Evolutionary conservation across 2,113 vertebrate species (phyloP).

Genomic region (Dipodomys stephensi): DNA sequence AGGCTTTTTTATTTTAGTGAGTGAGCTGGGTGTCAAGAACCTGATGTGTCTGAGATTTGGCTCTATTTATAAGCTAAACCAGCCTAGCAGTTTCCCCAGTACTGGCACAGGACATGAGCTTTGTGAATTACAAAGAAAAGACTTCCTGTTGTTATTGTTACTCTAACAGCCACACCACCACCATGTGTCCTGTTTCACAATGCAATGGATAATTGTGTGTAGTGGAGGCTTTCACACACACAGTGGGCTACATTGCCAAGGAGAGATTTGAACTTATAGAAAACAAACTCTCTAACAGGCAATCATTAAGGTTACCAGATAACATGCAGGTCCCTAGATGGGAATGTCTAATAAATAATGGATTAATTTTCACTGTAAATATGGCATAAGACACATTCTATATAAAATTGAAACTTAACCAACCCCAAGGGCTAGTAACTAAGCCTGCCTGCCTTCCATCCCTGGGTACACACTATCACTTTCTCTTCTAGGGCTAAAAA

Average conservation of each 20-base stretch:
- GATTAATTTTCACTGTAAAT: not conserved
- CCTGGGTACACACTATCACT: too few species aligned
- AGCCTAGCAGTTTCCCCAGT: not conserved
- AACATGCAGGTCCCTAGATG: not conserved
- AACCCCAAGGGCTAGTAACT: not conserved
- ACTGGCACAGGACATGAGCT: not conserved
- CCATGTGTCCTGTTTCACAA: not conserved
- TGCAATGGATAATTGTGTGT: not conserved
- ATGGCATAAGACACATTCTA: not conserved
- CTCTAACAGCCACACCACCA: not conserved
- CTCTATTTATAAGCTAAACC: not conserved
- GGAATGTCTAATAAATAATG: not conserved
- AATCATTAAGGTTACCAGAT: not conserved
- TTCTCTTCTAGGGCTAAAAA: rapidly evolving
- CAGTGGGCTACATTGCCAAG: rapidly evolving
- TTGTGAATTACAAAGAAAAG: not conserved
- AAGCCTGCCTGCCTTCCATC: too few species aligned
- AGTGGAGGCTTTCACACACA: not conserved
- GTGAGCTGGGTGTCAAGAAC: not conserved
- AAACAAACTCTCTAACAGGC: not conserved
- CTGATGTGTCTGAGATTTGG: not conserved
- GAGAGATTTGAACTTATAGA: not conserved
- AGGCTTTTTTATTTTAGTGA: not conserved
- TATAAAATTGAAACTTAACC: not conserved
- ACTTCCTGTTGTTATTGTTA: not conserved